Percentiles rank a stretch among this genome's conserved stretches.
Conservation (phyloP, 1,140 invertebrate species). For the Potamilus streckersoni region DNA sequence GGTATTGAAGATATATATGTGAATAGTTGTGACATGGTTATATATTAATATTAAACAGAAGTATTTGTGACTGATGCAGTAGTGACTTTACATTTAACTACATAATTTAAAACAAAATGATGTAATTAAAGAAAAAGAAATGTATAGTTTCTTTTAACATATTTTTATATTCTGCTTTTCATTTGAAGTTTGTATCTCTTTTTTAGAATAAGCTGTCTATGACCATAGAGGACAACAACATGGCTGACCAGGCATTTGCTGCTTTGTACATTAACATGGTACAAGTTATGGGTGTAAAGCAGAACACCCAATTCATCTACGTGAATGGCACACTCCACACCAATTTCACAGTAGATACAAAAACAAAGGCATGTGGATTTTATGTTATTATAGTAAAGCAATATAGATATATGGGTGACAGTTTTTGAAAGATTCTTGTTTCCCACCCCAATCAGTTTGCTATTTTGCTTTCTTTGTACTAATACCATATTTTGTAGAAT, state of each 20-base stretch:
- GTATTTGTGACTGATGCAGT: too few relatives aligned
- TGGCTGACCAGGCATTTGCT: constrained; percentile 5
- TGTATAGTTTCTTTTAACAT: constrained; percentile 6
- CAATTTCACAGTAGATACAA: constrained; percentile 8
- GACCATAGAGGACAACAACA: constrained; percentile 10
- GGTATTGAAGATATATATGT: too few relatives aligned
- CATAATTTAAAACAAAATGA: too few relatives aligned
- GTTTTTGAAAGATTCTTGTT: too few relatives aligned
- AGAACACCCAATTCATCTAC: constrained; percentile 7
- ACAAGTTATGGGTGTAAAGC: constrained; percentile 24
- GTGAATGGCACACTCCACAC: constrained; percentile 15
- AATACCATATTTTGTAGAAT: too few relatives aligned
- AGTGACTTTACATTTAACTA: too few relatives aligned
- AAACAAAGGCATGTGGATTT: constrained; percentile 9
- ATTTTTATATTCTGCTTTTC: neutral
- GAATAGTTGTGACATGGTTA: too few relatives aligned
- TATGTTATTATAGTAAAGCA: too few relatives aligned
- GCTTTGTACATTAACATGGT: constrained; percentile 19
- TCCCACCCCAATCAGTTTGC: too few relatives aligned
- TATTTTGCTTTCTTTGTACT: too few relatives aligned
- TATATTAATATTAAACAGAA: too few relatives aligned
- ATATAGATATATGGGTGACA: too few relatives aligned
- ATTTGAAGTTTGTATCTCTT: constrained; percentile 4
- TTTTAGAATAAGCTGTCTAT: constrained; percentile 21
- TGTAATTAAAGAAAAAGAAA: neutral